phyloP scores from a whole-genome alignment of 2,888 invertebrate genomes.

The Apodemia mormo region DNA sequence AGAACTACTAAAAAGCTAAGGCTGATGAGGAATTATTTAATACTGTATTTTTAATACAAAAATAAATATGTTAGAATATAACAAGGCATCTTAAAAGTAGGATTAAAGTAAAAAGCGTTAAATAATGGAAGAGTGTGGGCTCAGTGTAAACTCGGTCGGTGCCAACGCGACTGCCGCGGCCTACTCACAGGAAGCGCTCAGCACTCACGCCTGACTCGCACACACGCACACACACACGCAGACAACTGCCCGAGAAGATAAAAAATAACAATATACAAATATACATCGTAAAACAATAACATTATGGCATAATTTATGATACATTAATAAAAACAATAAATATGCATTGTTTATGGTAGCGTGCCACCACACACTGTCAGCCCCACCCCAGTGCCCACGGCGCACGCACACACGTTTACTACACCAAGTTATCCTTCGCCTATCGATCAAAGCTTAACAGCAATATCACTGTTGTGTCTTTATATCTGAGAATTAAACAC shows the following conservation, averaged over 20 bases:
- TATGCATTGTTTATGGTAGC: slow-evolving; percentile 47
- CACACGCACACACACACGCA: slow-evolving; percentile 5
- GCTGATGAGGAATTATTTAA: too few species aligned
- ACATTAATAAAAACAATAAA: slow-evolving; percentile 61
- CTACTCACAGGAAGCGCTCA: slow-evolving; percentile 17
- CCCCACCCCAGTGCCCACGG: slow-evolving; percentile 11
- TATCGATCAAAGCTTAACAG: background rate
- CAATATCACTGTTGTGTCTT: background rate
- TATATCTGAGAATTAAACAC: too few species aligned
- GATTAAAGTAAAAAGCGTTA: too few species aligned
- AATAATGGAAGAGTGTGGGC: background rate
- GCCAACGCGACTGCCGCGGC: slow-evolving; percentile 29
- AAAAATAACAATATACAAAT: slow-evolving; percentile 62
- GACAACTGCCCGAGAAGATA: slow-evolving; percentile 33
- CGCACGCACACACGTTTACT: background rate
- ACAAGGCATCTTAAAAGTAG: too few species aligned
- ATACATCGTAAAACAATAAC: slow-evolving; percentile 66
- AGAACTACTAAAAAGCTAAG: too few species aligned
- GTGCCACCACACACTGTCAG: background rate
- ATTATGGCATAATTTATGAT: slow-evolving; percentile 71
- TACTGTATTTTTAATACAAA: too few species aligned
- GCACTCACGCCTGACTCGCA: background rate
- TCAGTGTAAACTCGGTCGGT: background rate
- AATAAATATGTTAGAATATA: too few species aligned
- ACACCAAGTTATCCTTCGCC: background rate